Conservation (phyloP, 2,113 vertebrate genomes). For the Epinephelus lanceolatus region DNA sequence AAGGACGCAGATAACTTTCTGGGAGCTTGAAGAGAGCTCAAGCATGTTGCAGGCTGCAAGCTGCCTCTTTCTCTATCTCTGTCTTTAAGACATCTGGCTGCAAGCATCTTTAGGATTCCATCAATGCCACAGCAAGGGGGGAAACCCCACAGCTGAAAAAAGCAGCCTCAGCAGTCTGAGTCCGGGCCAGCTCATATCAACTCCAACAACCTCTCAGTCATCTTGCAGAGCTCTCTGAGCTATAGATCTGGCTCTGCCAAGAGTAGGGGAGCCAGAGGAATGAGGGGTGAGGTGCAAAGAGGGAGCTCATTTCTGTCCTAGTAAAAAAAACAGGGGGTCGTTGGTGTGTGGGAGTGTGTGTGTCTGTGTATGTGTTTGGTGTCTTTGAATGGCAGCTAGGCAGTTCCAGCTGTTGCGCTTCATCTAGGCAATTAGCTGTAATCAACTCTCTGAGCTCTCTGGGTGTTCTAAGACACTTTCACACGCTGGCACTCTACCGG, state of each 20-base stretch:
- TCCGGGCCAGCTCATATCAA: slow-evolving; percentile 50
- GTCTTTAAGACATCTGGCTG: slow-evolving; percentile 73
- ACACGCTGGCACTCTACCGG: slow-evolving; percentile 70
- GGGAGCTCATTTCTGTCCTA: slow-evolving; percentile 38
- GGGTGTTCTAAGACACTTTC: slow-evolving; percentile 79
- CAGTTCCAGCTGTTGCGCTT: slow-evolving; percentile 79
- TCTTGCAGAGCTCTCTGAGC: slow-evolving; percentile 47
- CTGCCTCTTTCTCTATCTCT: slow-evolving; percentile 39
- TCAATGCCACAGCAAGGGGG: slow-evolving; percentile 71
- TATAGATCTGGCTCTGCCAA: slow-evolving; percentile 57
- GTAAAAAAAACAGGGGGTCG: slow-evolving; percentile 54
- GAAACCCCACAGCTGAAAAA: slow-evolving; percentile 74
- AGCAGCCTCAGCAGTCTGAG: slow-evolving; percentile 71
- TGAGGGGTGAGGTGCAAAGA: slow-evolving; percentile 56
- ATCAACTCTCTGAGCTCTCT: slow-evolving; percentile 79
- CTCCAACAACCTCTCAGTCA: slow-evolving; percentile 63
- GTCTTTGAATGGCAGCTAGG: slow-evolving; percentile 57
- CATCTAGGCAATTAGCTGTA: slow-evolving; percentile 79
- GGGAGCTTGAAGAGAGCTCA: slow-evolving; percentile 34
- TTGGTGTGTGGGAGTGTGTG: slow-evolving; percentile 11
- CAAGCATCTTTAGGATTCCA: slow-evolving; percentile 78
- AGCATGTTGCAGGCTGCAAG: slow-evolving; percentile 20
- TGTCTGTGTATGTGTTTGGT: slow-evolving; percentile 35
- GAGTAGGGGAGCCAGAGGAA: slow-evolving; percentile 42
- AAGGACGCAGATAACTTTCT: slow-evolving; percentile 18